Conservation (phyloP, 2,888 invertebrate genomes). For the Eupithecia insigniata region DNA sequence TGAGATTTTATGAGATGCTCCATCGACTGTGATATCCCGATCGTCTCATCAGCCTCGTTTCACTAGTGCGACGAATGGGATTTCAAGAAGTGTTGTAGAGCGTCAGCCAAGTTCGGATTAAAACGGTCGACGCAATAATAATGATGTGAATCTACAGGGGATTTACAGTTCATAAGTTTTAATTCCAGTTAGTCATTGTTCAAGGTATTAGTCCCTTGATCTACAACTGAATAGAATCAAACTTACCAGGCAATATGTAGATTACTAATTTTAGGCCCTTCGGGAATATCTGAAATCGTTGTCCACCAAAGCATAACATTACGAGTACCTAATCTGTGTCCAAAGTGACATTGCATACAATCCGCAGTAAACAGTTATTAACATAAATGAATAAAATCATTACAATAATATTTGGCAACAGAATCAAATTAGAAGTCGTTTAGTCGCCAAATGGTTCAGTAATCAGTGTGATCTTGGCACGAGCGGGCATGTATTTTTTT, state of each 20-base stretch:
- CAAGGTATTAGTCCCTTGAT: too few species aligned
- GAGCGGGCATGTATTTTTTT: constrained; percentile 22
- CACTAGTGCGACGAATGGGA: too few species aligned
- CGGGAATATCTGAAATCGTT: not conserved
- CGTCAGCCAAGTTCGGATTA: not conserved
- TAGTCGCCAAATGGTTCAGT: constrained; percentile 31
- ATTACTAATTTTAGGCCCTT: too few species aligned
- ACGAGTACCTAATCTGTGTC: too few species aligned
- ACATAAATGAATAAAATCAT: constrained; percentile 21
- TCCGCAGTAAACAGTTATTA: constrained; percentile 20
- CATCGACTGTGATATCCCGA: too few species aligned
- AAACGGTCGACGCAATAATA: not conserved
- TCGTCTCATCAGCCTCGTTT: too few species aligned
- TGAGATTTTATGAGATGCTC: not conserved
- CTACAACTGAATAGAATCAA: too few species aligned
- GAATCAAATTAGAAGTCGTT: constrained; percentile 32
- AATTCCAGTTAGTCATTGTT: too few species aligned
- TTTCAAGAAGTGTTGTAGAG: not conserved
- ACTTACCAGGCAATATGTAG: too few species aligned
- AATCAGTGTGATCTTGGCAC: constrained; percentile 27
- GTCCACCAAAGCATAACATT: too few species aligned
- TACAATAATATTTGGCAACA: constrained; percentile 31
- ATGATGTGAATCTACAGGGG: not conserved
- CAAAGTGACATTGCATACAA: not conserved
- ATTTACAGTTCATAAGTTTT: too few species aligned